Conservation (phyloP, 2,113 vertebrate species). For the Lophura nycthemera region DNA sequence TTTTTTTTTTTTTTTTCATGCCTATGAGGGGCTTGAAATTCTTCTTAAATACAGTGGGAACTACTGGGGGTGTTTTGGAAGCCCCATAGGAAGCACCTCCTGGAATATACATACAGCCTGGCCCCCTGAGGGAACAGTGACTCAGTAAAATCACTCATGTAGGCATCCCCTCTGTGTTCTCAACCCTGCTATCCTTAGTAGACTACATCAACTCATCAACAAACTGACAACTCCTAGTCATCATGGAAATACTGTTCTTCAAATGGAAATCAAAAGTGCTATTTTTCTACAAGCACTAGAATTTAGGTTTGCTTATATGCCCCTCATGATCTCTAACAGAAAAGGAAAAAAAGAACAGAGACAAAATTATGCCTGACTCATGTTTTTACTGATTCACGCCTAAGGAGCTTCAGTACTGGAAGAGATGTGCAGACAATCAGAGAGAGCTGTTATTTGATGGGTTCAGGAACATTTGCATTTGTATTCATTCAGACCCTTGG, state of each 20-base stretch:
- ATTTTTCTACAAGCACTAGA: not conserved
- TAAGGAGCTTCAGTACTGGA: not conserved
- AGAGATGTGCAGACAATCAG: not conserved
- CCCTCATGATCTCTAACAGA: not conserved
- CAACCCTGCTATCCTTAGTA: not conserved
- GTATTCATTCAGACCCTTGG: not conserved
- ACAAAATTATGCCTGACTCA: slow-evolving; percentile 18
- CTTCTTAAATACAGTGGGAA: not conserved
- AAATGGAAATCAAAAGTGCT: not conserved
- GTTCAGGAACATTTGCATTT: not conserved
- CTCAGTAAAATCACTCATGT: not conserved
- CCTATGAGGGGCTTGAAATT: not conserved
- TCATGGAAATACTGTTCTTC: not conserved
- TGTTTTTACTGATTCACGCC: not conserved
- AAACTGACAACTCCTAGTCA: not conserved
- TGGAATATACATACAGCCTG: not conserved
- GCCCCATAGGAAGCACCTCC: not conserved
- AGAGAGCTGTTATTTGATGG: not conserved
- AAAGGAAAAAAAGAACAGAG: not conserved
- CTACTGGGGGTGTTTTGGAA: not conserved
- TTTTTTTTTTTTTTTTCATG: too few species aligned
- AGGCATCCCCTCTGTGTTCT: not conserved
- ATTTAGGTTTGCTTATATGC: not conserved
- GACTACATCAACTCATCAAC: not conserved
- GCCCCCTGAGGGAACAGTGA: not conserved